Evolutionary conservation across 2,113 vertebrate genomes (phyloP).

Genomic region (Lota lota): DNA sequence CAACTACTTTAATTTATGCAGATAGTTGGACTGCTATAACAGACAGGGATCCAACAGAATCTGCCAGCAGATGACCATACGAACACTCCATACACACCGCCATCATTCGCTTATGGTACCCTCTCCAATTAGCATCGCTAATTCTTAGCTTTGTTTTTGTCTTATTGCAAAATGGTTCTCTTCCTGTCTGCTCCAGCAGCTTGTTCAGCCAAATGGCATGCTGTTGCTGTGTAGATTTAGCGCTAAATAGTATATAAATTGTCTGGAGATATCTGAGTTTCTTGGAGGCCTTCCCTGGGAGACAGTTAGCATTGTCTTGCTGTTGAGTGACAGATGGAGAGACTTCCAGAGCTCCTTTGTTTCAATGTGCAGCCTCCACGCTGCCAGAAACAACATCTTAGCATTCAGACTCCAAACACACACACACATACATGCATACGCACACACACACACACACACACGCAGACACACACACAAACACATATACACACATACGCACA

Average conservation of each 20-base stretch:
- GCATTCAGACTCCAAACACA: slow-evolving; percentile 20
- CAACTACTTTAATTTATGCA: no score
- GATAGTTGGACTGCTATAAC: no score
- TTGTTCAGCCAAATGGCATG: slow-evolving; percentile 5
- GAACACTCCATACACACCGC: no score
- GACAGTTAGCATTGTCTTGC: slow-evolving; percentile 35
- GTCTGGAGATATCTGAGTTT: slow-evolving; percentile 16
- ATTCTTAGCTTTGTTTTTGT: no score
- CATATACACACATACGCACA: background rate
- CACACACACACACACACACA: background rate
- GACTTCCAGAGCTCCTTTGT: slow-evolving; percentile 3
- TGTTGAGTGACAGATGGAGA: slow-evolving; percentile 33
- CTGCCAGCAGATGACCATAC: no score
- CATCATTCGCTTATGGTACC: no score
- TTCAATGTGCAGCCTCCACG: slow-evolving; percentile 31
- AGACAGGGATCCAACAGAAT: no score
- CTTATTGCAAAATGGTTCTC: no score
- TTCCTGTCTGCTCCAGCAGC: no score
- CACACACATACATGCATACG: background rate
- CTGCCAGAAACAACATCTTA: slow-evolving; percentile 61
- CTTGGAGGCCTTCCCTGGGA: slow-evolving; percentile 36
- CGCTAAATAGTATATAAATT: no score
- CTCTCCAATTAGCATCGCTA: no score
- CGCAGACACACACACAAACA: background rate
- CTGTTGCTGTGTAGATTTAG: slow-evolving; percentile 39